These are phyloP conservation scores for Helicoverpa zea DNA, from an alignment of 1,140 invertebrate genomes.

Conservation along the genomic window DNA sequence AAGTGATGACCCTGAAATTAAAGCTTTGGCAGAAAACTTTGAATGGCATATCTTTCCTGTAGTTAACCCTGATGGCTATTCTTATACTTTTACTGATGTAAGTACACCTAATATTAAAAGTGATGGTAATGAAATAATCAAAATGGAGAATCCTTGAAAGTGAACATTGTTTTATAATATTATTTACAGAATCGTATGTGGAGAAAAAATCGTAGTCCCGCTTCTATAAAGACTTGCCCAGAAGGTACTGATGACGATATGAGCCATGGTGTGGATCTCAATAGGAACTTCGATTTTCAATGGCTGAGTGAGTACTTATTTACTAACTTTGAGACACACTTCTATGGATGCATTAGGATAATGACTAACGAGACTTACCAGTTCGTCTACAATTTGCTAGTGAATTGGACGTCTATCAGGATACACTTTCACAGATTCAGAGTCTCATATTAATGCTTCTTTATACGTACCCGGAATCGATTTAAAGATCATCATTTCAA, in stretches of 20 bases:
- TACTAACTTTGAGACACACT: no score
- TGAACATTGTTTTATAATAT: not conserved
- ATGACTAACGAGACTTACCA: no score
- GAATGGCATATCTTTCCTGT: conserved; percentile 89
- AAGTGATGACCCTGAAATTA: conserved; percentile 82
- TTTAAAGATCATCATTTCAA: no score
- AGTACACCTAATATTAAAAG: conserved; percentile 59
- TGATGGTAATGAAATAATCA: no score
- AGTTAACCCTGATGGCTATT: conserved; percentile 91
- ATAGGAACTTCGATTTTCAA: conserved; percentile 90
- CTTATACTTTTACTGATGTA: conserved; percentile 88
- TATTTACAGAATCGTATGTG: conserved; percentile 89
- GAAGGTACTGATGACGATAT: conserved; percentile 67
- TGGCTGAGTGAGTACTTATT: conserved; percentile 87
- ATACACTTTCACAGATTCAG: no score
- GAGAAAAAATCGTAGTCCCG: conserved; percentile 89
- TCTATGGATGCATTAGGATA: no score
- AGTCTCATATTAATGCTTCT: no score
- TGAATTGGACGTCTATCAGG: no score
- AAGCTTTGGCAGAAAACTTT: conserved; percentile 87
- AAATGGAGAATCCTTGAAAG: no score
- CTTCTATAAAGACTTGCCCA: conserved; percentile 65
- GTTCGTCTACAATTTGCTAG: no score
- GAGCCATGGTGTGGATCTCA: conserved; percentile 89
- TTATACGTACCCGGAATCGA: no score